Evolutionary conservation across 2,113 vertebrate genomes (phyloP).

Genomic region (Tragelaphus strepsiceros): DNA sequence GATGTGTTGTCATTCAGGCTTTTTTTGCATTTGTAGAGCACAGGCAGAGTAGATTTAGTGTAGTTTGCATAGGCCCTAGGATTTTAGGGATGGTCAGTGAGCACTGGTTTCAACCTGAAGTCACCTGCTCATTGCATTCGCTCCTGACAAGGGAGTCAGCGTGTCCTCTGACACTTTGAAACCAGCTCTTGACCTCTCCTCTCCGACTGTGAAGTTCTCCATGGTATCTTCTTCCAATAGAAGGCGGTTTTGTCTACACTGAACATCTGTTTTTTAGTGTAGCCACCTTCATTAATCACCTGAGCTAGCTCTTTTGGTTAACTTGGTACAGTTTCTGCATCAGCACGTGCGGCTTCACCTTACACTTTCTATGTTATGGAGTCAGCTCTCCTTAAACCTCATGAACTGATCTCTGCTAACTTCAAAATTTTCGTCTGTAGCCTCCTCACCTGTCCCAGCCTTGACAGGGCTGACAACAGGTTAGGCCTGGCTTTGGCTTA

Average conservation of each 20-base stretch:
- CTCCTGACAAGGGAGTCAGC: background rate
- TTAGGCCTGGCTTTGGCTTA: background rate
- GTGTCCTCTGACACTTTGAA: background rate
- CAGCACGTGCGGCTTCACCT: background rate
- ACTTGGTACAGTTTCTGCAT: background rate
- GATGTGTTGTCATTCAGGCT: background rate
- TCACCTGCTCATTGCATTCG: background rate
- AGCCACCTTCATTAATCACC: background rate
- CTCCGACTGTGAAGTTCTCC: background rate
- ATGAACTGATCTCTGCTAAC: background rate
- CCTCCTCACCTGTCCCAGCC: background rate
- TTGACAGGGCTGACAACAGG: background rate
- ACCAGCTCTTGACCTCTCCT: background rate
- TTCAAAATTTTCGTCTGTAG: background rate
- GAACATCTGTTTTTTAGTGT: background rate
- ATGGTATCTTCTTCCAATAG: background rate
- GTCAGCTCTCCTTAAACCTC: background rate
- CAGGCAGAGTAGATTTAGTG: background rate
- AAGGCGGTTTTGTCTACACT: background rate
- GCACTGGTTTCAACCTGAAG: background rate
- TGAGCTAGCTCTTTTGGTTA: background rate
- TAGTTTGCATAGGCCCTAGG: background rate
- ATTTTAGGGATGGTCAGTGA: background rate
- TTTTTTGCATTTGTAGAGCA: background rate
- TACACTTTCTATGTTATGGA: background rate